Percentiles rank a stretch among this genome's conserved stretches.
These are phyloP conservation scores for Orius laevigatus DNA, from an alignment of 1,140 invertebrate species.

Conservation along the genomic window DNA sequence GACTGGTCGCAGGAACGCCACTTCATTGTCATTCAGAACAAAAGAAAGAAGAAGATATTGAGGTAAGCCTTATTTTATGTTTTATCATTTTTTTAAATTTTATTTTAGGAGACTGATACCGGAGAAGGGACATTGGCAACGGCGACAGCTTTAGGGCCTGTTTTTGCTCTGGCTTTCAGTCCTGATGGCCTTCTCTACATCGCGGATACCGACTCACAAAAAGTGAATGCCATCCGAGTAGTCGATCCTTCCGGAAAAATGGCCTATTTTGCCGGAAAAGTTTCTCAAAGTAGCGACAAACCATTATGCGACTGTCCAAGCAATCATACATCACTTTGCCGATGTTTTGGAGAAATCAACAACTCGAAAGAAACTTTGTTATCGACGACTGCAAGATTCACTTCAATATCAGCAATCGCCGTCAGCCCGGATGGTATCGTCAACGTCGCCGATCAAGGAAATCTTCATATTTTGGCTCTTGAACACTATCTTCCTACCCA, in stretches of 20 bases:
- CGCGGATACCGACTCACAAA: slow-evolving; percentile 79
- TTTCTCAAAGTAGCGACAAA: slow-evolving; percentile 29
- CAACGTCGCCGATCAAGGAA: slow-evolving; percentile 79
- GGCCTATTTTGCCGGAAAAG: slow-evolving; percentile 62
- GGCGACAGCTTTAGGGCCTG: slow-evolving; percentile 50
- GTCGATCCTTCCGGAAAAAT: slow-evolving; percentile 69
- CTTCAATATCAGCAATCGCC: slow-evolving; percentile 78
- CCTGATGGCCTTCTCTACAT: slow-evolving; percentile 86
- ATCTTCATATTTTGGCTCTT: slow-evolving; percentile 71
- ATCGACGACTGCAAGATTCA: slow-evolving; percentile 78
- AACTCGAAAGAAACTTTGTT: slow-evolving; percentile 49
- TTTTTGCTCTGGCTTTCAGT: slow-evolving; percentile 73
- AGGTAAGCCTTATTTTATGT: slow-evolving; percentile 1
- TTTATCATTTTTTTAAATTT: background rate
- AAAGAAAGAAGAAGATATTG: slow-evolving; percentile 11
- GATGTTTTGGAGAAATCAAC: slow-evolving; percentile 22
- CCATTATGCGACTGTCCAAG: slow-evolving; percentile 21
- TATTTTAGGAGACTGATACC: slow-evolving; percentile 7
- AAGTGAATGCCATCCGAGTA: slow-evolving; percentile 72
- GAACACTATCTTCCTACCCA: slow-evolving; percentile 78
- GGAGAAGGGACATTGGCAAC: slow-evolving; percentile 23
- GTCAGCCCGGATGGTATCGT: slow-evolving; percentile 86
- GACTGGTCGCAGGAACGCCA: slow-evolving; percentile 78
- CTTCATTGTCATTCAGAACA: slow-evolving; percentile 53
- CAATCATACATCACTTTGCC: slow-evolving; percentile 23